Evolutionary conservation across 1,140 invertebrate species (phyloP).

Genomic region (Pogonomyrmex californicus): DNA sequence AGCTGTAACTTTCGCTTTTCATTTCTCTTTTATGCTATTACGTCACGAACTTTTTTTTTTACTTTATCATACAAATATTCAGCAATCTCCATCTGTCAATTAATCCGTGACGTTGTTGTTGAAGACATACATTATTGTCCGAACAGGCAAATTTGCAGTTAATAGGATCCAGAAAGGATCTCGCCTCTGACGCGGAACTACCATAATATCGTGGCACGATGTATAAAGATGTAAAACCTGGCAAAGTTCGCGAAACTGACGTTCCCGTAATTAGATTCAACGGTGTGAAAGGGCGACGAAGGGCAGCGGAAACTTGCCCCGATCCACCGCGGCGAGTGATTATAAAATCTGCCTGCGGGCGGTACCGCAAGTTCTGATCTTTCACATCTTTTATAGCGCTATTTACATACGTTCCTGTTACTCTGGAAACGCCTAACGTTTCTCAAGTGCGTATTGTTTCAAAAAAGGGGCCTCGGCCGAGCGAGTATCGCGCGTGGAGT

Average conservation of each 20-base stretch:
- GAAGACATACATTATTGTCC: neutral
- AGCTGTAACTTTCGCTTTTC: constrained; percentile 21
- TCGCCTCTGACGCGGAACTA: constrained; percentile 37
- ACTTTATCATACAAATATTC: constrained; percentile 20
- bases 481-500: neutral
- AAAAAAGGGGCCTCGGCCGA: neutral
- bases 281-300: constrained; percentile 71
- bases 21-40: neutral
- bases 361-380: constrained; percentile 56
- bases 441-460: constrained; percentile 24
- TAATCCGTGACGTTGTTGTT: constrained; percentile 34
- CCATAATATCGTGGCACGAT: constrained; percentile 43
- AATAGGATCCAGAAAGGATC: constrained; percentile 29
- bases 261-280: constrained; percentile 78
- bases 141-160: constrained; percentile 39
- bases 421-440: constrained; percentile 16
- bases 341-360: constrained; percentile 70
- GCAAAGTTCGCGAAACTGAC: constrained; percentile 74
- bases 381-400: constrained; percentile 55
- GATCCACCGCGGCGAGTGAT: constrained; percentile 72
- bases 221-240: constrained; percentile 69
- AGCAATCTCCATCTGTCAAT: neutral
- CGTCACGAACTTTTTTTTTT: neutral
- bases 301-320: constrained; percentile 72
- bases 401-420: constrained; percentile 55